Conservation (phyloP, 2,888 invertebrate genomes). For the Leptogaster cylindrica region DNA sequence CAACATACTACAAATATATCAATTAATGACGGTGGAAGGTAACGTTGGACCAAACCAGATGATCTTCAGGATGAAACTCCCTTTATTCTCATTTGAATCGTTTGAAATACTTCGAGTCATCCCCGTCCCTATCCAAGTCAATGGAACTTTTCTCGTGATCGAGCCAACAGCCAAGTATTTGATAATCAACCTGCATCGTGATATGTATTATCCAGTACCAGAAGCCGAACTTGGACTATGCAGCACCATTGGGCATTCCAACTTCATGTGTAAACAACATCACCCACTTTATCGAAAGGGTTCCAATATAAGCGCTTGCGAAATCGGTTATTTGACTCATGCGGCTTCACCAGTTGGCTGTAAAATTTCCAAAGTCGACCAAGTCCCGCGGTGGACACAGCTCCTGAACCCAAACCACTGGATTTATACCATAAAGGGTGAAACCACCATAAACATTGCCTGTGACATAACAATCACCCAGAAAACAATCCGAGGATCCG, state of each 20-base stretch:
- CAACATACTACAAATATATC: no score
- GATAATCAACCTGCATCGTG: no score
- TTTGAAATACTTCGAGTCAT: no score
- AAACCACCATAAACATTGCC: not conserved
- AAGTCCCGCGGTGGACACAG: not conserved
- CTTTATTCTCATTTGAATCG: no score
- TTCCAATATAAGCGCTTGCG: not conserved
- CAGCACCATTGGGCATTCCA: not conserved
- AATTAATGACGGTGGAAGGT: no score
- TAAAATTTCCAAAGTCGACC: not conserved
- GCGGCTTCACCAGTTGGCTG: not conserved
- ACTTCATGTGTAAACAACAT: not conserved
- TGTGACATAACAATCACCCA: not conserved
- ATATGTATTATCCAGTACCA: no score
- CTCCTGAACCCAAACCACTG: not conserved
- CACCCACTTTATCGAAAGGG: not conserved
- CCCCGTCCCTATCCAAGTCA: no score
- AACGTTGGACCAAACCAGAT: no score
- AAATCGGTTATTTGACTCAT: not conserved
- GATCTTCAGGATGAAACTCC: no score
- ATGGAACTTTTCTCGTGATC: no score
- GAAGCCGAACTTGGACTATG: no score
- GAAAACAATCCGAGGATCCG: not conserved
- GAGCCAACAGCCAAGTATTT: no score
- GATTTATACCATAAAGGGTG: not conserved